Percentiles rank a stretch among this genome's conserved stretches.
These are phyloP conservation scores for Neelides folsomi DNA, from an alignment of 2,888 invertebrate species.

Conservation along the genomic window DNA sequence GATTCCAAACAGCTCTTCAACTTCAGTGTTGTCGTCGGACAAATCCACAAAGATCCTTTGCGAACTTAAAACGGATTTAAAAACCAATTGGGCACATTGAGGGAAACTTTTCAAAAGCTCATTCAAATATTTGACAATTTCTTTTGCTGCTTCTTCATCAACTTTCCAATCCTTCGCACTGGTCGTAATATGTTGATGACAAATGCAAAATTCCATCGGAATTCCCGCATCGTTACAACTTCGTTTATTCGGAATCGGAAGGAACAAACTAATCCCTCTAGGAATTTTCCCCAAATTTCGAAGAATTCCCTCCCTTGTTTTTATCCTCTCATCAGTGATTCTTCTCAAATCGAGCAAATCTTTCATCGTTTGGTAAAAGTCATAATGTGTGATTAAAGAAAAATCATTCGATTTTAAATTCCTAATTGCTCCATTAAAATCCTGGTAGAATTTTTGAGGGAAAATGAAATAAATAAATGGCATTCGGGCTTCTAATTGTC, in stretches of 20 bases:
- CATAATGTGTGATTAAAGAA: slow-evolving; percentile 17
- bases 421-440: slow-evolving; percentile 2
- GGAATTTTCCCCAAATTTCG: slow-evolving; percentile 16
- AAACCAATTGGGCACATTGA: slow-evolving; percentile 48
- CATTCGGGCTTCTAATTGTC: slow-evolving; percentile 65
- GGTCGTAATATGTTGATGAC: slow-evolving; percentile 49
- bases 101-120: slow-evolving; percentile 44
- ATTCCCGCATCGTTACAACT: slow-evolving; percentile 67
- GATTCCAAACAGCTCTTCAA: too few relatives aligned
- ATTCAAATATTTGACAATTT: slow-evolving; percentile 54
- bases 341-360: slow-evolving; percentile 15
- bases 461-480: slow-evolving; percentile 63
- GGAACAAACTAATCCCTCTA: slow-evolving; percentile 62
- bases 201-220: slow-evolving; percentile 76
- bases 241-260: slow-evolving; percentile 54
- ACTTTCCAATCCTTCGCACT: slow-evolving; percentile 39
- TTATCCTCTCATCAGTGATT: slow-evolving; percentile 5
- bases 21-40: too few relatives aligned
- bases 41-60: too few relatives aligned
- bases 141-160: slow-evolving; percentile 48
- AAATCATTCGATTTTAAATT: slow-evolving; percentile 14
- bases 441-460: slow-evolving; percentile 41
- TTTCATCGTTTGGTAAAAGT: slow-evolving; percentile 23
- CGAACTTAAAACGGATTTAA: slow-evolving; percentile 49
- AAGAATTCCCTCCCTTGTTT: not conserved